Conservation (phyloP, 2,113 vertebrate genomes). For the Zingel zingel region DNA sequence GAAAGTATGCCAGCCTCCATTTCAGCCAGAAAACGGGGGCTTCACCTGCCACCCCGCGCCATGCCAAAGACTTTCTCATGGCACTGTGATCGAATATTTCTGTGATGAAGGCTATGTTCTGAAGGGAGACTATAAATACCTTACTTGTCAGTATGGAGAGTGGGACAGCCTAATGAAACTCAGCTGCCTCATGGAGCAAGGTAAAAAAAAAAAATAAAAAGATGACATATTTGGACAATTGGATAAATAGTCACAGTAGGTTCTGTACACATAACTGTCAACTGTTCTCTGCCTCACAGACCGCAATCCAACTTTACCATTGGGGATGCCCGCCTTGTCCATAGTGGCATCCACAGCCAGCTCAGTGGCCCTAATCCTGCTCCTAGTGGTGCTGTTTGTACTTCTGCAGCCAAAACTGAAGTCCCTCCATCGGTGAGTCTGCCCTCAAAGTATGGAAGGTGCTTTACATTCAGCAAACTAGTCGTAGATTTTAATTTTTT, state of each 20-base stretch:
- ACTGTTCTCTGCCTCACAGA: constrained; percentile 78
- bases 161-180: constrained; percentile 96
- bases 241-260: not conserved
- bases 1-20: constrained; percentile 92
- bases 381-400: constrained; percentile 96
- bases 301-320: constrained; percentile 83
- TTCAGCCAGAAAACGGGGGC: constrained; percentile 94
- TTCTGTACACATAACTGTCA: not conserved
- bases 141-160: constrained; percentile 95
- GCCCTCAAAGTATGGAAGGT: not conserved
- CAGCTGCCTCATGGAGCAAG: constrained; percentile 92
- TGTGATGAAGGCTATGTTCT: constrained; percentile 95
- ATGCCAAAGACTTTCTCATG: constrained; percentile 90
- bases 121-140: constrained; percentile 97
- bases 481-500: not conserved
- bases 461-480: not conserved
- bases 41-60: constrained; percentile 94
- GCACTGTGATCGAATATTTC: constrained; percentile 96
- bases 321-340: constrained; percentile 93
- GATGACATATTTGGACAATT: not conserved
- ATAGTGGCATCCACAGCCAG: constrained; percentile 97
- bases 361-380: constrained; percentile 94
- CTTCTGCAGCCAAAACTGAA: constrained; percentile 97
- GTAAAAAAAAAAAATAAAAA: constrained; percentile 77
- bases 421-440: constrained; percentile 93